phyloP scores from a whole-genome alignment of 2,888 invertebrate species.

The Drosophila greeni region DNA sequence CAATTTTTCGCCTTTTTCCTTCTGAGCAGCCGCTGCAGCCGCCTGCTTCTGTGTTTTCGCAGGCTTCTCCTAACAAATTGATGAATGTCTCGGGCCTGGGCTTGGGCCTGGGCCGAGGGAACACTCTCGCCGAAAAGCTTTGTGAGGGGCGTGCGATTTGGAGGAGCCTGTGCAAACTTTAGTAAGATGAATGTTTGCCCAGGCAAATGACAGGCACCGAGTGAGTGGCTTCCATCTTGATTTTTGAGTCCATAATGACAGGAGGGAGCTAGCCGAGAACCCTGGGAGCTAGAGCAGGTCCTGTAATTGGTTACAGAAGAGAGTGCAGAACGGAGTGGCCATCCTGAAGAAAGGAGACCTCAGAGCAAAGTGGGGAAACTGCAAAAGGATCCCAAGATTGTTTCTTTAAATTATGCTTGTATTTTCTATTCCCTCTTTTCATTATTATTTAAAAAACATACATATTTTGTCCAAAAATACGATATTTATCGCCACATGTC shows the following conservation, averaged over 20 bases:
- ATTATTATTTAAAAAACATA: background rate
- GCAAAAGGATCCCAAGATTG: background rate
- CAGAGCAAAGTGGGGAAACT: background rate
- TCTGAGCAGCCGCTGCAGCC: constrained; percentile 2
- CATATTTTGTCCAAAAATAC: background rate
- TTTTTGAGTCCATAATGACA: constrained; percentile 73
- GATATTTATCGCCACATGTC: constrained; percentile 13
- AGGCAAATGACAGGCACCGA: constrained; percentile 70
- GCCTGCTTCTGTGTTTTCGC: background rate
- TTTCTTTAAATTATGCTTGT: background rate
- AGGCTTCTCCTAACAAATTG: constrained; percentile 62
- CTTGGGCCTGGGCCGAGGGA: constrained; percentile 13
- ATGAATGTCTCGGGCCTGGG: constrained; percentile 59
- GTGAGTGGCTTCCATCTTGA: constrained; percentile 65
- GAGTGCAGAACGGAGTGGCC: constrained; percentile 4
- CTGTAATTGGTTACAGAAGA: constrained; percentile 63
- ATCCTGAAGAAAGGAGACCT: too few relatives aligned
- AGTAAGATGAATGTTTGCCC: constrained; percentile 68
- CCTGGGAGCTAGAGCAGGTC: constrained; percentile 1
- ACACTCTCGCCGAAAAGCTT: constrained; percentile 4
- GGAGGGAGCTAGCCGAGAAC: constrained; percentile 31
- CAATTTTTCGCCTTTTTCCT: constrained; percentile 53
- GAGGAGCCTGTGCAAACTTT: constrained; percentile 52
- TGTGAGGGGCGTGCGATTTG: constrained; percentile 7
- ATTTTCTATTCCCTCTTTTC: background rate